Evolutionary conservation across 2,797 vertebrate genomes (phyloP), one percentile per base, ranked within the genome.

Genomic region (Typhlichthys eigenmanni): DNA sequence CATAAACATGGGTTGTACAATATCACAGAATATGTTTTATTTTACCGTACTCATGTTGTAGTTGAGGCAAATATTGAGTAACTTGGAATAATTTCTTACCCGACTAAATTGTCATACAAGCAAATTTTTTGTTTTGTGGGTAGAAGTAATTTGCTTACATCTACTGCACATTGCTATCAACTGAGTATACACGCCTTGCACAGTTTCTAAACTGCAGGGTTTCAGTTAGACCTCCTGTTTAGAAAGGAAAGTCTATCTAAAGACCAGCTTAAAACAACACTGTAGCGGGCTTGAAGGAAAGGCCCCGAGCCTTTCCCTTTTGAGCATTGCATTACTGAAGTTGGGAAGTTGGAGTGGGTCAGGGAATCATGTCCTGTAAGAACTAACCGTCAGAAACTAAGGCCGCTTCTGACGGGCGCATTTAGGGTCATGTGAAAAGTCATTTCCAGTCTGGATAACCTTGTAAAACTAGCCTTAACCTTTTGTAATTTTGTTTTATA

Each of bases 221-320:
- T 75, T 70, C 47, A 17, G 45, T 76, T 63, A 47, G 46, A 71
- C 74, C 55, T 79, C 32, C 47, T 60, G 55, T 67, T 55, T 56
- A 56, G 19, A 46, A 57, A 47, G 62, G 71, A 61, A 46, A 75
- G 70, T 66, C 64, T 56, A 67, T 81, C 60, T 53, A 69, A 53
- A 78, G 74, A 82, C 76, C 66, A 75, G 73, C 58, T 87, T 85
- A 77, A 74, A 80, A 62, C 19, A 82, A 79, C 78, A 69, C 6
- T 47, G 71, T 74, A 67, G 80, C 78, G 75, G 62, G 66, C 80
- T 59, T 75, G 68, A 79, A 80, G 82, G 80, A 85, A 85, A 72
- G 34, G 84, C 87, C 87, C 47, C 66, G n/a, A 81, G 89, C 86
- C 59, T 16, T 87, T 86, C 85, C 83, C 69, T 80, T 76, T 68